These are phyloP conservation scores for Asarcornis scutulata DNA, from an alignment of 2,113 vertebrate genomes.

Conservation along the genomic window DNA sequence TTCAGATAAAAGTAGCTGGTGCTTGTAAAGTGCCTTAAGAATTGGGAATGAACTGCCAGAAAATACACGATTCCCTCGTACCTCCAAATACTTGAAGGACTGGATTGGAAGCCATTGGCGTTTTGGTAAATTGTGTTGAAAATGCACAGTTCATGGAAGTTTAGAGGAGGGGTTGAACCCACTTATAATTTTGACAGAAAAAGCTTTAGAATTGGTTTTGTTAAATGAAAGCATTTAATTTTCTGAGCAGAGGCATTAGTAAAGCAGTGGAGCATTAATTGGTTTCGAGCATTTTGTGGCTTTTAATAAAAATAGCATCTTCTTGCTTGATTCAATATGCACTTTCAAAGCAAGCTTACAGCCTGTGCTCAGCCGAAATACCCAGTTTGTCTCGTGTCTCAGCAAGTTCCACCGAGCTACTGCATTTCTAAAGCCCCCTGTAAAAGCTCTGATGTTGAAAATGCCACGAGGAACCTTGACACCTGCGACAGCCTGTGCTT, in stretches of 20 bases:
- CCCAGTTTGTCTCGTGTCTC: neutral
- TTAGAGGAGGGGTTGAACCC: neutral
- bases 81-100: neutral
- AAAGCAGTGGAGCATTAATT: conserved; percentile 42
- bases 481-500: neutral
- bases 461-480: neutral
- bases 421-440: neutral
- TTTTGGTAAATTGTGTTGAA: neutral
- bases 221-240: conserved; percentile 47
- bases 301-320: conserved; percentile 55
- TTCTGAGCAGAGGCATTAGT: neutral
- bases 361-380: neutral
- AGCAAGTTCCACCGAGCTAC: neutral
- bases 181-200: neutral
- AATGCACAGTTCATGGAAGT: neutral
- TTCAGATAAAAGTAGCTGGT: neutral
- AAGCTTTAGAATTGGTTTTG: conserved; percentile 2
- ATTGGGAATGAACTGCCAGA: neutral
- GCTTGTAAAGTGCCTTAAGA: neutral
- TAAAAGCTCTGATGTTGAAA: neutral
- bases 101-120: neutral
- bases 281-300: conserved; percentile 49
- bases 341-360: neutral
- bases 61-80: neutral
- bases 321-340: neutral